These are phyloP conservation scores for Drosophila elegans DNA, from an alignment of 1,140 invertebrate genomes.

Conservation along the genomic window DNA sequence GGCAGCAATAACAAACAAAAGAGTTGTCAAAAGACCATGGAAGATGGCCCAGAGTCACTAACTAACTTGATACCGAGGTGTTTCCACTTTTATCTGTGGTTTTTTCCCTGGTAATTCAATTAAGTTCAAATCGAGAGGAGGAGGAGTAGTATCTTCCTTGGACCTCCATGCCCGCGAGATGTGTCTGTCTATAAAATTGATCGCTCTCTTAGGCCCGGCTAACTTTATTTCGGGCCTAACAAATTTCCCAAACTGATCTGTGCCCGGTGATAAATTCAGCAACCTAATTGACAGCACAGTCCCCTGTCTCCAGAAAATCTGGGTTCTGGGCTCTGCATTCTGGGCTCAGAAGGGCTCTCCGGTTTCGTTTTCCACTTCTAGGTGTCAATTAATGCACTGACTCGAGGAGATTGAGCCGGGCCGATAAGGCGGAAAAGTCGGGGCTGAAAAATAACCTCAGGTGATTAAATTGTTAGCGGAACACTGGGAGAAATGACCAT, in stretches of 20 bases:
- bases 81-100: constrained; percentile 41
- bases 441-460: constrained; percentile 15
- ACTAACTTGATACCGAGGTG: constrained; percentile 47
- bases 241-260: constrained; percentile 69
- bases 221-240: constrained; percentile 52
- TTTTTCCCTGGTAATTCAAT: constrained; percentile 69
- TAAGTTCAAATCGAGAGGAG: constrained; percentile 64
- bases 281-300: constrained; percentile 76
- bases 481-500: constrained; percentile 11
- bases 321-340: constrained; percentile 3
- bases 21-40: constrained; percentile 46
- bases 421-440: constrained; percentile 57
- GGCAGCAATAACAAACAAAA: constrained; percentile 42
- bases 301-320: constrained; percentile 33
- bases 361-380: constrained; percentile 42
- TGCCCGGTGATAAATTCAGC: constrained; percentile 74
- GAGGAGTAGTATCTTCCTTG: constrained; percentile 27
- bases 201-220: constrained; percentile 70
- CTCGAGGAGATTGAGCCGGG: constrained; percentile 55
- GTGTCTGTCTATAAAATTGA: constrained; percentile 70
- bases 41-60: constrained; percentile 30
- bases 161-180: constrained; percentile 23
- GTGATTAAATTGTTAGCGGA: constrained; percentile 73
- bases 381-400: constrained; percentile 75
- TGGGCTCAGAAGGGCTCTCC: constrained; percentile 21